phyloP scores from a whole-genome alignment of 2,113 vertebrate species.

The Stigmatopora argus region DNA sequence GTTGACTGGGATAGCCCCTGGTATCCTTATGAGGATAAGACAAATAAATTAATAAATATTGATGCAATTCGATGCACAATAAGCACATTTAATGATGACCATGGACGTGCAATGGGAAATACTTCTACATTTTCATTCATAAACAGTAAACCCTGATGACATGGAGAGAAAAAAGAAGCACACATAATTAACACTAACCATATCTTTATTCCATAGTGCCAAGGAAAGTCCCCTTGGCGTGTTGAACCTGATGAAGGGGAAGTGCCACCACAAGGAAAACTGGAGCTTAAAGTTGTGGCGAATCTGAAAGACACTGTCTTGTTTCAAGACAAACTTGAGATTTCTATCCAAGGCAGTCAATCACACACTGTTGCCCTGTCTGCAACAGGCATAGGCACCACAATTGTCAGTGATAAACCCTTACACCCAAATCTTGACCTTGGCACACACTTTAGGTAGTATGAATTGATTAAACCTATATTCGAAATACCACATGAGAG shows the following conservation, averaged over 20 bases:
- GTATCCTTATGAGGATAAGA: too few species aligned
- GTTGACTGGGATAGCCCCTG: too few species aligned
- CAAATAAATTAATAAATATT: not conserved
- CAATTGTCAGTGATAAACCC: slow-evolving; percentile 75
- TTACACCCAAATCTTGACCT: slow-evolving; percentile 75
- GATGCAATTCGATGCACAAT: slow-evolving; percentile 41
- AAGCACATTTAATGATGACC: slow-evolving; percentile 9
- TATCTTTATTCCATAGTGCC: slow-evolving; percentile 57
- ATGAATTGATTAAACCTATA: not conserved
- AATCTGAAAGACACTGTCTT: slow-evolving; percentile 72
- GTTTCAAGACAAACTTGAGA: slow-evolving; percentile 70
- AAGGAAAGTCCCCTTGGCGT: slow-evolving; percentile 63
- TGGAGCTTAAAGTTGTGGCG: slow-evolving; percentile 70
- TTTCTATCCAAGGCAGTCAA: slow-evolving; percentile 68
- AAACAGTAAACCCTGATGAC: slow-evolving; percentile 1
- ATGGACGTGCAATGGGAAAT: slow-evolving; percentile 5
- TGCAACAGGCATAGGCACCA: slow-evolving; percentile 77
- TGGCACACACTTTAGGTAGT: slow-evolving; percentile 81
- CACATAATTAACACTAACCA: not conserved
- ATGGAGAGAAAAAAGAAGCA: not conserved
- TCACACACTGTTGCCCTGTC: slow-evolving; percentile 57
- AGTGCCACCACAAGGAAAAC: slow-evolving; percentile 60
- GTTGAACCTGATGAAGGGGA: slow-evolving; percentile 73
- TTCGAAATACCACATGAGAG: not conserved
- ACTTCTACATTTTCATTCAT: slow-evolving; percentile 23